Evolutionary conservation across 2,888 invertebrate species (phyloP).

Genomic region (Lasius fuliginosus): DNA sequence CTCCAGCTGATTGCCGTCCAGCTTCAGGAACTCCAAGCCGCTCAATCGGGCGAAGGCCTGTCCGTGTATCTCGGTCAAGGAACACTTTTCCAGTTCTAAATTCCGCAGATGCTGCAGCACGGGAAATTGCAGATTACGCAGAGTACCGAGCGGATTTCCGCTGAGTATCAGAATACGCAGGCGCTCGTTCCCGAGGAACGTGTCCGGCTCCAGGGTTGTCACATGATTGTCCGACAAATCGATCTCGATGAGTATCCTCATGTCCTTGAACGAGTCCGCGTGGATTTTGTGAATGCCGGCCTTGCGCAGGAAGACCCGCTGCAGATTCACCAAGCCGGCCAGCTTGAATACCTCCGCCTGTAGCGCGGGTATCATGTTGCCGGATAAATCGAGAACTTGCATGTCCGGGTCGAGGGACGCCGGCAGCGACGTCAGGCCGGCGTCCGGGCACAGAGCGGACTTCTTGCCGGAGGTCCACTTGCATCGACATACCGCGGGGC

Average conservation of each 20-base stretch:
- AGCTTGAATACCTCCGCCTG: constrained; percentile 93
- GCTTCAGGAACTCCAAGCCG: constrained; percentile 92
- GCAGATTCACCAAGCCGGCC: constrained; percentile 93
- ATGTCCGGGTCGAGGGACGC: constrained; percentile 91
- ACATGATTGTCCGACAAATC: constrained; percentile 95
- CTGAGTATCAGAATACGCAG: constrained; percentile 92
- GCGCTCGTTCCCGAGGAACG: constrained; percentile 94
- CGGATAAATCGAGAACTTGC: constrained; percentile 94
- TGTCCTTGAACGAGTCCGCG: constrained; percentile 94
- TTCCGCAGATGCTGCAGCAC: constrained; percentile 92
- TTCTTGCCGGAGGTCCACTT: constrained; percentile 97
- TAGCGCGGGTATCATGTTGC: constrained; percentile 92
- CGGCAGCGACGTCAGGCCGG: constrained; percentile 93
- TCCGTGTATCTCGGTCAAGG: constrained; percentile 91
- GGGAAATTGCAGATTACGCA: constrained; percentile 94
- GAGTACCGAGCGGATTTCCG: constrained; percentile 92
- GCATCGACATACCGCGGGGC: constrained; percentile 95
- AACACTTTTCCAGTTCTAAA: constrained; percentile 93
- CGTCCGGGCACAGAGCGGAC: constrained; percentile 94
- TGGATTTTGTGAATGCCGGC: constrained; percentile 93
- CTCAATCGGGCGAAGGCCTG: constrained; percentile 92
- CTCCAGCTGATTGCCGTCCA: constrained; percentile 93
- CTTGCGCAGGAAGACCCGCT: constrained; percentile 93
- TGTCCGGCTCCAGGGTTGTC: constrained; percentile 91
- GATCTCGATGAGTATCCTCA: constrained; percentile 95